Evolutionary conservation across 2,888 invertebrate species (phyloP).

Genomic region (Lithophane socia): DNA sequence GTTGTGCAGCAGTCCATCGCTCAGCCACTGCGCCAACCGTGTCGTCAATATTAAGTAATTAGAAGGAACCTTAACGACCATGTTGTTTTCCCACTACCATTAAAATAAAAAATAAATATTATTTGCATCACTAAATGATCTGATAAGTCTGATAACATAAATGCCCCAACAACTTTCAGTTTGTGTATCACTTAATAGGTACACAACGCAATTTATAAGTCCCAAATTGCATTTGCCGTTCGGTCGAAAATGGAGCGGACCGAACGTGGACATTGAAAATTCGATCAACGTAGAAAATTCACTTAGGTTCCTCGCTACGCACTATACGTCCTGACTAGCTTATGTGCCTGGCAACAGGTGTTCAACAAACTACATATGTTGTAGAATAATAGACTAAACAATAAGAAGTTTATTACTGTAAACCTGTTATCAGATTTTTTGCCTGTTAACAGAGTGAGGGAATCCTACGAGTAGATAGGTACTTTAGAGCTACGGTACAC

Average conservation of each 20-base stretch:
- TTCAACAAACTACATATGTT: constrained; percentile 15
- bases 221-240: constrained; percentile 33
- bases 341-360: constrained; percentile 47
- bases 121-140: background rate
- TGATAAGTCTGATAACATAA: background rate
- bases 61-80: too few relatives aligned
- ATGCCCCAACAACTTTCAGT: background rate
- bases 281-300: constrained; percentile 53
- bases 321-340: constrained; percentile 20
- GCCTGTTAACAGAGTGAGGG: background rate
- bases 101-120: too few relatives aligned
- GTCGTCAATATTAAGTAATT: too few relatives aligned
- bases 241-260: constrained; percentile 20
- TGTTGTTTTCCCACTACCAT: background rate
- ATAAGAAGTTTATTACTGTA: background rate
- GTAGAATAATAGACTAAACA: background rate
- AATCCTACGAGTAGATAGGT: background rate
- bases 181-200: background rate
- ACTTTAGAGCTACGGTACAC: background rate
- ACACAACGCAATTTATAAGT: constrained; percentile 40
- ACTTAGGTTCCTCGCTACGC: constrained; percentile 25
- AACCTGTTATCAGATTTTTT: too few relatives aligned
- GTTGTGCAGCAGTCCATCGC: too few relatives aligned
- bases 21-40: too few relatives aligned
- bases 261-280: constrained; percentile 48